phyloP scores from a whole-genome alignment of 2,797 vertebrate species.

The Rachycentron canadum region DNA sequence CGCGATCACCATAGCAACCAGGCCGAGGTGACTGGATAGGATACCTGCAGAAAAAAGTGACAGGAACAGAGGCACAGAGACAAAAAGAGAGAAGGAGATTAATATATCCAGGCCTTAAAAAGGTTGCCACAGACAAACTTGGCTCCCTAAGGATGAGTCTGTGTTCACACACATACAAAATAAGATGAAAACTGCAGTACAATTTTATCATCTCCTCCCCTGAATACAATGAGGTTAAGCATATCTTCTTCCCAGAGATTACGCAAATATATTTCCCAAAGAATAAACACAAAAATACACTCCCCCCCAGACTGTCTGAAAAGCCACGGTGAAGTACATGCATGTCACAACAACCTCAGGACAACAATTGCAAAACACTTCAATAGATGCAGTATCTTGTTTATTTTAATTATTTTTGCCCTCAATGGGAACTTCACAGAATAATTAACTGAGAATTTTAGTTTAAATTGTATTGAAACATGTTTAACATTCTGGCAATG shows the following conservation, averaged over 20 bases:
- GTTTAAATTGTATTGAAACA: slow-evolving; percentile 29
- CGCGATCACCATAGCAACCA: slow-evolving; percentile 95
- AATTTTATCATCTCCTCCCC: slow-evolving; percentile 50
- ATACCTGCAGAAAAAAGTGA: slow-evolving; percentile 84
- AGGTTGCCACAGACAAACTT: slow-evolving; percentile 43
- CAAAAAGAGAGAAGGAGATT: slow-evolving; percentile 34
- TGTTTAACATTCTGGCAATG: slow-evolving; percentile 17
- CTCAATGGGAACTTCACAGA: slow-evolving; percentile 17
- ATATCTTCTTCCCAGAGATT: slow-evolving; percentile 28
- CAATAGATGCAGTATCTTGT: slow-evolving; percentile 24
- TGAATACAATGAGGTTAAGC: slow-evolving; percentile 46
- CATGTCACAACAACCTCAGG: slow-evolving; percentile 36
- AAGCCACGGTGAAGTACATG: background rate
- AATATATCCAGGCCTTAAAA: slow-evolving; percentile 44
- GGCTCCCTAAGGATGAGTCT: slow-evolving; percentile 40
- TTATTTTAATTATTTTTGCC: slow-evolving; percentile 50
- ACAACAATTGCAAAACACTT: slow-evolving; percentile 45
- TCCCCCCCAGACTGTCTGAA: background rate
- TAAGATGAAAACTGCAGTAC: slow-evolving; percentile 47
- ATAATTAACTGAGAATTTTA: slow-evolving; percentile 29
- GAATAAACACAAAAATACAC: slow-evolving; percentile 22
- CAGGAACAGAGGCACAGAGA: slow-evolving; percentile 22
- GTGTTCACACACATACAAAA: slow-evolving; percentile 43
- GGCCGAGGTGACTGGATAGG: slow-evolving; percentile 96
- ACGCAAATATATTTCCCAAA: slow-evolving; percentile 32